A percentile compares a stretch with the other conserved stretches of the same genome.
These are phyloP conservation scores for Biston stratarius DNA, from an alignment of 2,888 invertebrate species.

Conservation along the genomic window DNA sequence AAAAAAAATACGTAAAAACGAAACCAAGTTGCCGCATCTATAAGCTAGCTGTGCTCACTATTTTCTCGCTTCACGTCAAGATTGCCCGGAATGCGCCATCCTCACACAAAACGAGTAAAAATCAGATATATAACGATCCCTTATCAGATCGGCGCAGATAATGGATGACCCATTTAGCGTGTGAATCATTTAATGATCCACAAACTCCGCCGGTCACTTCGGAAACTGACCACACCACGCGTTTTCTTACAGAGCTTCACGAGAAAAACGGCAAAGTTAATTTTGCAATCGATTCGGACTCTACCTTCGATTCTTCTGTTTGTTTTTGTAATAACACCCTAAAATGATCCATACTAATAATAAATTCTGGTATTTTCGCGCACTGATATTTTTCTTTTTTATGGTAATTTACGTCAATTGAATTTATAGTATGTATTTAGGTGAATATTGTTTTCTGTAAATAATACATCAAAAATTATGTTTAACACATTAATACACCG, in stretches of 20 bases:
- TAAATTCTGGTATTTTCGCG: slow-evolving; percentile 52
- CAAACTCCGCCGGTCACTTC: slow-evolving; percentile 49
- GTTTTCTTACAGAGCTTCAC: background rate
- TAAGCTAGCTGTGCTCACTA: slow-evolving; percentile 26
- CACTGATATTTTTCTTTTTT: slow-evolving; percentile 36
- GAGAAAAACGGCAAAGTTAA: slow-evolving; percentile 30
- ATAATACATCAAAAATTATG: too few species aligned
- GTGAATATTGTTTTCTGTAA: too few species aligned
- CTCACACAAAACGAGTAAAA: slow-evolving; percentile 63
- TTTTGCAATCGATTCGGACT: slow-evolving; percentile 45
- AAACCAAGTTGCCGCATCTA: slow-evolving; percentile 54
- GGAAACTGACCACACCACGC: slow-evolving; percentile 25
- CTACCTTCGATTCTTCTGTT: slow-evolving; percentile 49
- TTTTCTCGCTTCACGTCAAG: slow-evolving; percentile 48
- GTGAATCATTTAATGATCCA: slow-evolving; percentile 72
- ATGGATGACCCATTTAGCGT: slow-evolving; percentile 81
- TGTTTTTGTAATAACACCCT: slow-evolving; percentile 59
- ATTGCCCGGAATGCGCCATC: slow-evolving; percentile 71
- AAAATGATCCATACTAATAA: slow-evolving; percentile 55
- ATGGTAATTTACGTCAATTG: slow-evolving; percentile 22
- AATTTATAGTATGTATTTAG: background rate
- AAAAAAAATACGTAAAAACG: too few species aligned
- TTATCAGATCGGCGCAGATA: slow-evolving; percentile 82
- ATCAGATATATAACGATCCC: slow-evolving; percentile 72
- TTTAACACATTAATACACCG: too few species aligned